Evolutionary conservation across 2,113 vertebrate species (phyloP).

Genomic region (Hymenochirus boettgeri): DNA sequence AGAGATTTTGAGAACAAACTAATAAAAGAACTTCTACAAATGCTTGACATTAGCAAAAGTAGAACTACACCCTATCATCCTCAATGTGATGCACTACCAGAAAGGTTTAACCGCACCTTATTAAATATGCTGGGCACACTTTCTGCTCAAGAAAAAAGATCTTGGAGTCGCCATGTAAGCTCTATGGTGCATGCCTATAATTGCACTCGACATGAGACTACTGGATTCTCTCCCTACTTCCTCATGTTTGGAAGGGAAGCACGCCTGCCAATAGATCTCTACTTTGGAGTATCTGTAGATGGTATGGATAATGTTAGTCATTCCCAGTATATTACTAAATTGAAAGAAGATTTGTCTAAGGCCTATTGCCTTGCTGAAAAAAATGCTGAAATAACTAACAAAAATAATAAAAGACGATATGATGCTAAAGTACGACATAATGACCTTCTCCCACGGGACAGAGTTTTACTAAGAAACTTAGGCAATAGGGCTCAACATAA

Average conservation of each 20-base stretch:
- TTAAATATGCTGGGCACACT: not conserved
- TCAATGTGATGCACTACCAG: not conserved
- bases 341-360: too few species aligned
- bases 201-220: not conserved
- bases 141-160: not conserved
- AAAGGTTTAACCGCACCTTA: not conserved
- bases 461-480: not conserved
- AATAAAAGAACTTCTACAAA: not conserved
- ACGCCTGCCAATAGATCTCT: not conserved
- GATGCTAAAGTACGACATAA: not conserved
- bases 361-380: not conserved
- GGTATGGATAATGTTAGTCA: too few species aligned
- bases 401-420: not conserved
- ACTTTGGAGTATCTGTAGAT: not conserved
- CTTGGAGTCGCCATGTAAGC: not conserved
- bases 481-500: not conserved
- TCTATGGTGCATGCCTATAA: not conserved
- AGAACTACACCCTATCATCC: not conserved
- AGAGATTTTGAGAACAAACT: not conserved
- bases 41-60: not conserved
- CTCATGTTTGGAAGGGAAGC: not conserved
- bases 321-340: too few species aligned
- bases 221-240: not conserved
- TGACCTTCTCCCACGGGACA: too few species aligned
- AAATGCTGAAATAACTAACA: not conserved